Conservation (phyloP, 2,797 vertebrate species). For the Carduelis carduelis region DNA sequence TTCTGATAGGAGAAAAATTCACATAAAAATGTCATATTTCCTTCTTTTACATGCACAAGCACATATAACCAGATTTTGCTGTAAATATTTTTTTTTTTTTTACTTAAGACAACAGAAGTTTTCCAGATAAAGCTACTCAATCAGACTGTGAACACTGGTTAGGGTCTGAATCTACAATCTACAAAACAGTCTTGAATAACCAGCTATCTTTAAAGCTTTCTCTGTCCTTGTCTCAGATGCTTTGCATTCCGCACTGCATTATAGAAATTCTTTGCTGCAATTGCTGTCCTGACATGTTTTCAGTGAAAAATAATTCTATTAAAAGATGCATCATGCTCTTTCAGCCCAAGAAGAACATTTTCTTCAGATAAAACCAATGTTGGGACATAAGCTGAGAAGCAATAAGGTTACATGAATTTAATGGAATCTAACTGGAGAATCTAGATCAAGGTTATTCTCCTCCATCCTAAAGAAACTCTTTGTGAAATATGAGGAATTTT, state of each 20-base stretch:
- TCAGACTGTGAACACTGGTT: background rate
- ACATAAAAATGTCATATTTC: background rate
- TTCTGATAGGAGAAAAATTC: background rate
- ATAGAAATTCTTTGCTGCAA: background rate
- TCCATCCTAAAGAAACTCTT: background rate
- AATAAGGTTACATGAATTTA: background rate
- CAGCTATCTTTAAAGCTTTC: background rate
- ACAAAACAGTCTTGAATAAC: background rate
- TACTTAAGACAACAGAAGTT: background rate
- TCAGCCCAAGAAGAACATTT: background rate
- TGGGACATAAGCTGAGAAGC: background rate
- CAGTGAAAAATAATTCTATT: conserved; percentile 9
- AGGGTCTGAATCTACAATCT: background rate
- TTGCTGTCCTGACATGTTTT: background rate
- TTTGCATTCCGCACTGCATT: background rate
- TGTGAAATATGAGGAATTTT: conserved; percentile 33
- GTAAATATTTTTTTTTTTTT: background rate
- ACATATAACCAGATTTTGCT: background rate
- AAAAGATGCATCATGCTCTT: background rate
- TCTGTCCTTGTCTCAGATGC: background rate
- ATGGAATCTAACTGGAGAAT: background rate
- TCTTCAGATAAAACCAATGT: background rate
- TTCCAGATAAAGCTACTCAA: background rate
- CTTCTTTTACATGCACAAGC: background rate
- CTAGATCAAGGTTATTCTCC: background rate